Base-by-base conservation (phyloP, 1,140 invertebrate genomes). In the Euwallacea fornicatus region DNA sequence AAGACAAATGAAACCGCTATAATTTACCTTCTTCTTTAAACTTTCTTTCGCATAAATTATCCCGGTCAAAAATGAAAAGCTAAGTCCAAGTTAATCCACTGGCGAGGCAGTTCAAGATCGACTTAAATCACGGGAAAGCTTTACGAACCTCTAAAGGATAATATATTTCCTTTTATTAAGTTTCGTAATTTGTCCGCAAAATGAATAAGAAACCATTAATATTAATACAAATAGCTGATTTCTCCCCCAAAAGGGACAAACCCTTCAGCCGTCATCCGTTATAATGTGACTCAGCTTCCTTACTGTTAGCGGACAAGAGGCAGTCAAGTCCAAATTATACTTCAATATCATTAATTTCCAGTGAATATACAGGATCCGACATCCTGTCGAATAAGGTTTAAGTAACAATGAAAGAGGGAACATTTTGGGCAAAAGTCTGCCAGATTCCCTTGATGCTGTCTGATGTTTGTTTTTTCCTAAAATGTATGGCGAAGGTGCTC, bases 281-380 rank as follows among this genome's bases (percentile, higher is more conserved):
- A 4, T 33, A 33, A 33, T 33, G 21, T 33, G 21, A 33, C 21
- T 63, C 61, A 63, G 42, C 42, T 63, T 63, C 61, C 61, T 13
- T 16, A 6, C 61, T 50, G 61, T 46, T 50, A 7, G 44, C 61
- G 15, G 59, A 61, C 59, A 61, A 43, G 41, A 16, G 21, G 41
- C 61, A 63, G 42, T 47, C 42, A 50, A 63, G 43, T 16, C 13
- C 61, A 63, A 63, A 63, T 63, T 63, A 63, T 63, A 63, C 44
- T 63, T 42, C 61, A 63, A 63, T 63, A 63, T 63, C 61, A 63
- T 63, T 63, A 61, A 61, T 61, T 61, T 61, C 16, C 55, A 16
- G 8, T 58, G 6, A 58, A 58, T 58, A 15, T 58, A 58, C 16
- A 58, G n/a, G 16, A 58, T 13, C 8, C 16, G 55, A 59, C 47